These are phyloP conservation scores for Quadroppia sp. DNA, from an alignment of 2,888 invertebrate genomes.

Conservation along the genomic window DNA sequence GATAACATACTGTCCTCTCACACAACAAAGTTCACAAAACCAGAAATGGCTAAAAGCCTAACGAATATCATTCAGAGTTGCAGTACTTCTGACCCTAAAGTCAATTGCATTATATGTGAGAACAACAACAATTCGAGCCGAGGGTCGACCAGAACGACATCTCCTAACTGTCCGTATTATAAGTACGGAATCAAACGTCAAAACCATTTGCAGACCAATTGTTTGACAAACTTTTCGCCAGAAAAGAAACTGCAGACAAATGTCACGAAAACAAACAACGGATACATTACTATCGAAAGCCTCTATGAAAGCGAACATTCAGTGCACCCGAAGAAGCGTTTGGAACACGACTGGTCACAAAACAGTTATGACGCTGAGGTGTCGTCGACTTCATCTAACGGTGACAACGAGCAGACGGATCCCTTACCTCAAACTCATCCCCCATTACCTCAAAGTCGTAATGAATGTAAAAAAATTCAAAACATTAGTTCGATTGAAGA, in stretches of 20 bases:
- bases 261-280: not conserved
- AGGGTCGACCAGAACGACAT: not conserved
- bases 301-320: not conserved
- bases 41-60: conserved; percentile 33
- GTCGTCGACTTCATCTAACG: conserved; percentile 29
- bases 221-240: not conserved
- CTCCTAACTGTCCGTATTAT: conserved; percentile 17
- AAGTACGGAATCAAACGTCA: conserved; percentile 19
- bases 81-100: conserved; percentile 4
- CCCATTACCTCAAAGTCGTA: no score
- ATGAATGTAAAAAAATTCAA: conserved; percentile 30
- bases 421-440: not conserved
- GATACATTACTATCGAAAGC: conserved; percentile 5
- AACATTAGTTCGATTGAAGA: conserved; percentile 1
- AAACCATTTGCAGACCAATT: not conserved
- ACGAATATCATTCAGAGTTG: conserved; percentile 26
- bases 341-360: conserved; percentile 24
- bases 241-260: not conserved
- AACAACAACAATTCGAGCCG: conserved; percentile 9
- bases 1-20: conserved; percentile 20
- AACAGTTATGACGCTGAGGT: conserved; percentile 35
- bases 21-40: not conserved
- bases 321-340: not conserved
- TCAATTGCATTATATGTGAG: conserved; percentile 25
- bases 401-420: conserved; percentile 21